Percentiles rank a stretch among this genome's conserved stretches.
Evolutionary conservation across 2,113 vertebrate genomes (phyloP).

Genomic region (Dasyurus viverrinus): DNA sequence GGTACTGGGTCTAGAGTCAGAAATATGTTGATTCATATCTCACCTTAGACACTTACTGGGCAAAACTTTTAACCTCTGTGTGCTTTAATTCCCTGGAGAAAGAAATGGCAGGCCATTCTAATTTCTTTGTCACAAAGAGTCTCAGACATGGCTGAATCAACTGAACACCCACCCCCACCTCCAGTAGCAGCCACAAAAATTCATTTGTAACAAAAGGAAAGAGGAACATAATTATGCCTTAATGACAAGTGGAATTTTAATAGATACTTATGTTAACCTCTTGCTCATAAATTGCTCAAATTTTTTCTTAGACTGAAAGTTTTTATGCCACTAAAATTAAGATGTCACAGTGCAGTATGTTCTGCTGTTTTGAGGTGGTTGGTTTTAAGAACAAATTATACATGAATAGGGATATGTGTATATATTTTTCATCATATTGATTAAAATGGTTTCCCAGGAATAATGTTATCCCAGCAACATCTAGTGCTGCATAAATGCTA

Average conservation of each 20-base stretch:
- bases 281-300: neutral
- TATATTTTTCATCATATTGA: no score
- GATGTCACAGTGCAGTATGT: no score
- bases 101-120: neutral
- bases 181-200: neutral
- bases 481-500: no score
- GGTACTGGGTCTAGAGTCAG: neutral
- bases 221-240: neutral
- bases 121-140: neutral
- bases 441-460: no score
- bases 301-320: neutral
- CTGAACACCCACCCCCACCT: no score
- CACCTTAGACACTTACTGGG: neutral
- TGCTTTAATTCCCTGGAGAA: neutral
- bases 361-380: no score
- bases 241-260: neutral
- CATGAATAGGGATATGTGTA: no score
- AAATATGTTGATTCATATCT: neutral
- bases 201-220: neutral
- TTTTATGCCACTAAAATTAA: no score
- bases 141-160: no score
- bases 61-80: neutral
- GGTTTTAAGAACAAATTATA: no score
- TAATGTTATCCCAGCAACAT: no score
- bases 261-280: neutral